Percentiles rank a stretch among this genome's conserved stretches.
Conservation (phyloP, 1,140 invertebrate species). For the Nasonia giraulti region DNA sequence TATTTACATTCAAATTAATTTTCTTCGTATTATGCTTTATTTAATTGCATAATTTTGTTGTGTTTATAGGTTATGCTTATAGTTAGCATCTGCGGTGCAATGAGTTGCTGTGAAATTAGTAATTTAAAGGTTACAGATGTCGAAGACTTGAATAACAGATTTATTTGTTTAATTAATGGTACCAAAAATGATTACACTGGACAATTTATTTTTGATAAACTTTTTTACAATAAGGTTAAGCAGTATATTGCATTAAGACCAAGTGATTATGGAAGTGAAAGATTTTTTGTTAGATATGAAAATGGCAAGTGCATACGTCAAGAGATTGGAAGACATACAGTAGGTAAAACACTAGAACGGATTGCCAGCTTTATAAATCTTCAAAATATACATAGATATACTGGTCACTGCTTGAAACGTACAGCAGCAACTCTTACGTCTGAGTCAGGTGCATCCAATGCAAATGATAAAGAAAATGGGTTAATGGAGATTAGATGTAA, state of each 20-base stretch:
- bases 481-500: conserved; percentile 35
- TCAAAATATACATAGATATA: conserved; percentile 49
- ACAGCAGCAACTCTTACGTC: conserved; percentile 51
- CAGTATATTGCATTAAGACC: conserved; percentile 40
- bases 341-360: conserved; percentile 30
- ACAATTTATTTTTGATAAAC: conserved; percentile 36
- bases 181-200: conserved; percentile 43
- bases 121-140: conserved; percentile 51
- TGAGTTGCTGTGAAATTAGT: conserved; percentile 52
- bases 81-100: conserved; percentile 50
- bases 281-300: not conserved
- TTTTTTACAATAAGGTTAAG: conserved; percentile 38
- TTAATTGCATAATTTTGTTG: conserved; percentile 13
- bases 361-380: conserved; percentile 40
- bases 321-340: conserved; percentile 39
- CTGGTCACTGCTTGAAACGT: conserved; percentile 52
- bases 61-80: conserved; percentile 35
- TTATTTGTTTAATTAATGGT: conserved; percentile 42
- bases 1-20: conserved; percentile 9
- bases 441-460: conserved; percentile 36
- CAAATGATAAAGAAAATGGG: conserved; percentile 37
- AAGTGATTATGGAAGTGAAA: not conserved
- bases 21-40: not conserved
- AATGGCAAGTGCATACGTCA: conserved; percentile 18
- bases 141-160: conserved; percentile 49